These are phyloP conservation scores for Cremastobaeus sp. DNA, from an alignment of 2,888 invertebrate genomes.

Conservation along the genomic window DNA sequence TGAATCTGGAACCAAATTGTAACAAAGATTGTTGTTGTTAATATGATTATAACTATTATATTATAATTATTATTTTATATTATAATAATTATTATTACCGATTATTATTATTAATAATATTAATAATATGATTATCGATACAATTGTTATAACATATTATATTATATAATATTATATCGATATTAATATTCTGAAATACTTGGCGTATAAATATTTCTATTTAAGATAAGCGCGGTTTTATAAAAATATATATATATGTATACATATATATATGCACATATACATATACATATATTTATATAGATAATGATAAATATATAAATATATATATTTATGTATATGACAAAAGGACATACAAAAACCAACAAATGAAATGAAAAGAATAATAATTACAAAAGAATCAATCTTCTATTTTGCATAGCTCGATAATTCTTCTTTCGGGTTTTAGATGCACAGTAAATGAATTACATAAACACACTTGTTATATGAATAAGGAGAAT, in stretches of 20 bases:
- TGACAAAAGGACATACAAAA: conserved; percentile 57
- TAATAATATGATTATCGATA: conserved; percentile 73
- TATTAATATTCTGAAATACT: conserved; percentile 76
- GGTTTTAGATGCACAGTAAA: conserved; percentile 75
- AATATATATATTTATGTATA: conserved; percentile 70
- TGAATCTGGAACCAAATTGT: conserved; percentile 79
- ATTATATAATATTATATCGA: conserved; percentile 72
- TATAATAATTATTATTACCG: conserved; percentile 52
- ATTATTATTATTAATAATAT: conserved; percentile 70
- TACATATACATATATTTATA: conserved; percentile 50
- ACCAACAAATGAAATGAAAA: conserved; percentile 56
- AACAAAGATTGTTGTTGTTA: conserved; percentile 79
- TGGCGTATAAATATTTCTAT: conserved; percentile 76
- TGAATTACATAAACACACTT: conserved; percentile 65
- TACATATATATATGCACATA: conserved; percentile 71
- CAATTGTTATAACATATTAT: conserved; percentile 74
- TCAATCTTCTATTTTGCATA: conserved; percentile 77
- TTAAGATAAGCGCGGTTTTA: conserved; percentile 75
- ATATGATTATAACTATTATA: conserved; percentile 77
- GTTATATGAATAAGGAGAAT: conserved; percentile 60
- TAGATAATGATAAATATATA: conserved; percentile 62
- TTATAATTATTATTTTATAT: conserved; percentile 62
- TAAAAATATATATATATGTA: conserved; percentile 69
- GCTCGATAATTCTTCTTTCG: conserved; percentile 75
- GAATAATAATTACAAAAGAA: conserved; percentile 66